A percentile compares a stretch with the other conserved stretches of the same genome.
These are phyloP conservation scores for Cyaniris semiargus DNA, from an alignment of 2,888 invertebrate genomes.

Conservation along the genomic window DNA sequence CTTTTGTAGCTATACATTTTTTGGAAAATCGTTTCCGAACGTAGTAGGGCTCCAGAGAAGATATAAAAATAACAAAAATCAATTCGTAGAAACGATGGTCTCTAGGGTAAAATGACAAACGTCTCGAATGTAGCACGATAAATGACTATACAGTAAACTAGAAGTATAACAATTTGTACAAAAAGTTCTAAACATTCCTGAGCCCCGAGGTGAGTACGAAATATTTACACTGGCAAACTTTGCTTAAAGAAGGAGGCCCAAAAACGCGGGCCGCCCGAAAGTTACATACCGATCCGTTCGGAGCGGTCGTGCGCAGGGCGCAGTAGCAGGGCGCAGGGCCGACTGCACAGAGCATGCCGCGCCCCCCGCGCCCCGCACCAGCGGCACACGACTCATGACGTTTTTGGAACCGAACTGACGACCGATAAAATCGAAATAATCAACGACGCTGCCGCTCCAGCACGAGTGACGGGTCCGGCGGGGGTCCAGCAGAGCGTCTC, in stretches of 20 bases:
- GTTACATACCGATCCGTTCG: neutral
- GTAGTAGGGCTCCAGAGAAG: neutral
- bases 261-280: neutral
- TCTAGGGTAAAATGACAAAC: neutral
- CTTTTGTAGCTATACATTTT: neutral
- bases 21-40: neutral
- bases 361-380: too few species aligned
- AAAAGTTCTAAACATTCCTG: constrained; percentile 14
- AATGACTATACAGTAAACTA: constrained; percentile 22
- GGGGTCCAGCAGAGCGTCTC: neutral
- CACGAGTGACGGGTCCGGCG: neutral
- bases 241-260: neutral
- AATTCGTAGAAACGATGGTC: neutral
- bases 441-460: constrained; percentile 32
- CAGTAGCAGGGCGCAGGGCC: too few species aligned
- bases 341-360: too few species aligned
- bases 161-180: constrained; percentile 30
- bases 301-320: too few species aligned
- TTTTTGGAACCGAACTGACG: constrained; percentile 34
- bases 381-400: neutral
- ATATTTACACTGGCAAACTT: neutral
- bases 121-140: neutral
- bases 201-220: constrained; percentile 11
- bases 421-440: constrained; percentile 36
- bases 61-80: neutral